phyloP scores from a whole-genome alignment of 2,113 vertebrate genomes.

The Lates calcarifer region DNA sequence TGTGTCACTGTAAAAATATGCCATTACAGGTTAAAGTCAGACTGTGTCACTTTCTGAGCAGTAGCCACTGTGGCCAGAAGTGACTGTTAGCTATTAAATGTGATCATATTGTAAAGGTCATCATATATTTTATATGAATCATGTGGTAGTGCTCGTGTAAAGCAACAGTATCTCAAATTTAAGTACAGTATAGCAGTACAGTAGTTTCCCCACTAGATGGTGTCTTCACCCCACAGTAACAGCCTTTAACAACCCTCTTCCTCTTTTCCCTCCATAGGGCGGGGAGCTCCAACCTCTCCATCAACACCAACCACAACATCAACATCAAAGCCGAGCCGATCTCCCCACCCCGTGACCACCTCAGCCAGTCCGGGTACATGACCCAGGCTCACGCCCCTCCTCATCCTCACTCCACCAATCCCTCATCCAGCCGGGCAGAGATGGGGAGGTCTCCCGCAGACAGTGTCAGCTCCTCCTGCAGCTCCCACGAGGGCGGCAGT shows the following conservation, averaged over 20 bases:
- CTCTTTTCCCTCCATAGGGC: constrained; percentile 75
- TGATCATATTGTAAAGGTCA: neutral
- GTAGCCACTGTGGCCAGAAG: neutral
- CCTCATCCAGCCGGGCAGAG: constrained; percentile 84
- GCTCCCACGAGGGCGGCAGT: constrained; percentile 92
- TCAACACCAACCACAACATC: constrained; percentile 92
- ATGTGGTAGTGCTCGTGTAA: neutral
- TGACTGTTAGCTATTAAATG: neutral
- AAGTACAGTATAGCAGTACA: neutral
- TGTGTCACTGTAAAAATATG: neutral
- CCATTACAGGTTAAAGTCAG: neutral
- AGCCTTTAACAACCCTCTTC: neutral
- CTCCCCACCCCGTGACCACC: constrained; percentile 91
- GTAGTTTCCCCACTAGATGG: constrained; percentile 45
- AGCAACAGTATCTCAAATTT: neutral
- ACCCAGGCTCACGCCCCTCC: constrained; percentile 70
- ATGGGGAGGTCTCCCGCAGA: constrained; percentile 92
- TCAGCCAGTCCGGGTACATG: constrained; percentile 82
- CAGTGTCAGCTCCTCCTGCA: constrained; percentile 94
- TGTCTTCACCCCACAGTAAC: neutral
- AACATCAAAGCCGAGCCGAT: constrained; percentile 96
- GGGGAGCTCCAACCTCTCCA: constrained; percentile 88
- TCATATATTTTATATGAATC: neutral
- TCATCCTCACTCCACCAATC: constrained; percentile 65
- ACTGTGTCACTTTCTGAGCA: neutral